Percentiles rank a stretch among this genome's conserved stretches.
Conservation (phyloP, 1,140 invertebrate genomes). For the Philopotamus ludificatus region DNA sequence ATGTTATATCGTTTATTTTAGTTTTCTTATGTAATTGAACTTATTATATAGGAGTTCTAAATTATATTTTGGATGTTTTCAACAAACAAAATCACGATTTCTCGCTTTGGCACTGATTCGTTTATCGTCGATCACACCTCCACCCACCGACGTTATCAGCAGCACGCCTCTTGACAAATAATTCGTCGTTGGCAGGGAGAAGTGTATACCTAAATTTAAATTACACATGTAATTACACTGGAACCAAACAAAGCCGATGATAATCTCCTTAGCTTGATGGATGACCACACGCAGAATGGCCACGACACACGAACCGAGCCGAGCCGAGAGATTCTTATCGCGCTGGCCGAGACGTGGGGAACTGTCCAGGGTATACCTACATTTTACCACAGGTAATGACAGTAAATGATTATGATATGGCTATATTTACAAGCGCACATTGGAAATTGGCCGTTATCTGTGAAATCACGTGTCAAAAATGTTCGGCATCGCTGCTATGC, state of each 20-base stretch:
- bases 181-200: constrained; percentile 3
- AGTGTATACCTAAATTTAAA: constrained; percentile 26
- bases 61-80: too few species aligned
- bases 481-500: constrained; percentile 6
- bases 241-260: constrained; percentile 28
- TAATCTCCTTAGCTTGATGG: constrained; percentile 28
- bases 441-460: too few species aligned
- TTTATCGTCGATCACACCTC: constrained; percentile 15
- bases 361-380: too few species aligned
- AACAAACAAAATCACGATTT: too few species aligned
- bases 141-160: neutral
- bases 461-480: constrained; percentile 5
- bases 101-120: too few species aligned
- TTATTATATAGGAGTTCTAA: too few species aligned
- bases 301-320: constrained; percentile 27
- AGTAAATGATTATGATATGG: too few species aligned
- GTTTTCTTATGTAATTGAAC: too few species aligned
- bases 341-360: constrained; percentile 3
- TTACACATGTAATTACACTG: constrained; percentile 28
- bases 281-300: constrained; percentile 30
- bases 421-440: too few species aligned
- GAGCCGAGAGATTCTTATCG: constrained; percentile 15
- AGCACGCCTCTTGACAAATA: constrained; percentile 27
- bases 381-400: too few species aligned
- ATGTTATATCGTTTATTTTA: too few species aligned